Evolutionary conservation across 64 coral and sea anemone species (phyloP).

Genomic region (Astreopora myriophthalma): DNA sequence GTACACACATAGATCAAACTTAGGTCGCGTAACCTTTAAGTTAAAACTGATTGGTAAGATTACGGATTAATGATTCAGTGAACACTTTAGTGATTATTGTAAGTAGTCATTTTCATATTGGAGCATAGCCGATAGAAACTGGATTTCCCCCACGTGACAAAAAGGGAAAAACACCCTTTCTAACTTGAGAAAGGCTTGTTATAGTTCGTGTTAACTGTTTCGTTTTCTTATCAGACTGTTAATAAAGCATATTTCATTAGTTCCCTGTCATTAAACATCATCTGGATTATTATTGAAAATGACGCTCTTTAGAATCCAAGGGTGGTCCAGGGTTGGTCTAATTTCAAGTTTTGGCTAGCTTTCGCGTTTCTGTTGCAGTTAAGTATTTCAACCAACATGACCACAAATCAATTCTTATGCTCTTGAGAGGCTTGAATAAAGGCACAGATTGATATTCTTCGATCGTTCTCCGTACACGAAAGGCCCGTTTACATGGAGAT

Average conservation of each 20-base stretch:
- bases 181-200: conserved; percentile 6
- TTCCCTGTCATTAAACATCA: no score
- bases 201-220: not conserved
- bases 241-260: not conserved
- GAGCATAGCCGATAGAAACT: not conserved
- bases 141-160: not conserved
- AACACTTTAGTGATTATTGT: not conserved
- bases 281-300: no score
- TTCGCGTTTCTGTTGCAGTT: not conserved
- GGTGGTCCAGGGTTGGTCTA: not conserved
- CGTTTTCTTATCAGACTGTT: not conserved
- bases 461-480: not conserved
- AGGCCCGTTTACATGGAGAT: not conserved
- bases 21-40: not conserved
- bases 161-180: not conserved
- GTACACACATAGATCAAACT: not conserved
- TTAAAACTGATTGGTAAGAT: not conserved
- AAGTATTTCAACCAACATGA: not conserved
- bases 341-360: no score
- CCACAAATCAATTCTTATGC: not conserved
- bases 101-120: not conserved
- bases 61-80: not conserved
- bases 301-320: not conserved
- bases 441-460: not conserved
- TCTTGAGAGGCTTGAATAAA: not conserved